phyloP scores from a whole-genome alignment of 1,140 invertebrate species.

The Drosophila varians region DNA sequence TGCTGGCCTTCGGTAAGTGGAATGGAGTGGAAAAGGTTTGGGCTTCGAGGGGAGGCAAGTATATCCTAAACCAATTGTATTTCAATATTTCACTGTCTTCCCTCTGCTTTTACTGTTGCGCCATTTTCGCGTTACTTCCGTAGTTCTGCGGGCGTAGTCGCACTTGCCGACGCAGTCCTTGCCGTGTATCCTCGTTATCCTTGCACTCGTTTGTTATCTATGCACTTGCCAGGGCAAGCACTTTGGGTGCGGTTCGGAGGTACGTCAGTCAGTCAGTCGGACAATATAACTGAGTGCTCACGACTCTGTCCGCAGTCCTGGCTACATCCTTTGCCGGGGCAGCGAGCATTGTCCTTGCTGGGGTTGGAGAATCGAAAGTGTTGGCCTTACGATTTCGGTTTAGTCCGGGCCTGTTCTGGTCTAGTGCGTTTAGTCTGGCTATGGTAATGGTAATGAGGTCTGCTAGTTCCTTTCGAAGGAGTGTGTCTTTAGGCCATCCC shows the following conservation, averaged over 20 bases:
- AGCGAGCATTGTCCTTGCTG: slow-evolving; percentile 62
- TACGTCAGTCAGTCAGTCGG: slow-evolving; percentile 40
- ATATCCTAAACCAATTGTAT: slow-evolving; percentile 69
- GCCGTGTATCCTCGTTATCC: slow-evolving; percentile 63
- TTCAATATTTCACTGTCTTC: slow-evolving; percentile 76
- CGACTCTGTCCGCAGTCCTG: slow-evolving; percentile 1
- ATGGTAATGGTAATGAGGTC: slow-evolving; percentile 50
- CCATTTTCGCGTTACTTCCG: slow-evolving; percentile 61
- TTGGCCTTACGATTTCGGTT: slow-evolving; percentile 36
- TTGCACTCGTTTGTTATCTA: slow-evolving; percentile 75
- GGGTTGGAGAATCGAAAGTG: slow-evolving; percentile 27
- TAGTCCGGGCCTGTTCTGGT: not conserved
- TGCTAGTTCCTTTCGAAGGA: slow-evolving; percentile 16
- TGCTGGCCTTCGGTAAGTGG: not conserved
- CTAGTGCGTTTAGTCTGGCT: slow-evolving; percentile 17
- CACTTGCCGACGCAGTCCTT: slow-evolving; percentile 18
- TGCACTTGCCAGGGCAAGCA: slow-evolving; percentile 62
- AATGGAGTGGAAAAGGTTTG: not conserved
- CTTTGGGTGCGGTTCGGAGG: slow-evolving; percentile 46
- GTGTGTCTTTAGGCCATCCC: not conserved
- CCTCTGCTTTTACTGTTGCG: slow-evolving; percentile 54
- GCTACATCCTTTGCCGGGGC: not conserved
- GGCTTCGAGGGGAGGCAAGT: slow-evolving; percentile 1
- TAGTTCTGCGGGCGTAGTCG: slow-evolving; percentile 18
- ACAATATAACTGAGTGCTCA: slow-evolving; percentile 73